Base-by-base conservation (phyloP, 1,140 invertebrate genomes). In the Drusus annulatus region DNA sequence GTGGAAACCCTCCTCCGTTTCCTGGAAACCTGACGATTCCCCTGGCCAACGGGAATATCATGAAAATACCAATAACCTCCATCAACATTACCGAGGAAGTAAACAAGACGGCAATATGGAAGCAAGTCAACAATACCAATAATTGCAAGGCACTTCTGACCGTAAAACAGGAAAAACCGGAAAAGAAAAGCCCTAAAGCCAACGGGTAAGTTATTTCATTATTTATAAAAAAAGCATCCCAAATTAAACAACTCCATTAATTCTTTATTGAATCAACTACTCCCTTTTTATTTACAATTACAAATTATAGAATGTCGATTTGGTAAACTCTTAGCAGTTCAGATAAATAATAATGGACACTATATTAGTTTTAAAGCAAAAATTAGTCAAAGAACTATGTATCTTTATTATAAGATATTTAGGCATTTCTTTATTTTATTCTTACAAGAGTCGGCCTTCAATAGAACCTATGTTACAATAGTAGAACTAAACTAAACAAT, bases 81-180 rank as follows among this genome's bases (percentile, higher is more conserved):
- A 96, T 98, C 82, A 98, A 98, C 89, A 97, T 98, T 85, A 95
- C 95, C 19, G 96, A 98, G 87, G 97, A 98, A 88, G 94, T 98
- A 19, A 96, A 97, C 85, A 96, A 97, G 86, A 96, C 95, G 28
- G 95, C 95, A 23, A 95, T 98, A 84, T 99, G 97, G 97, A 95
- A 97, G 85, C 96, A 97, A 87, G 96, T 98, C 16, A 97, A 97
- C 79, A 88, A 88, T 83, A 85, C 84, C 60, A 90, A 75, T 52
- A 85, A 71, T 36, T 82, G 74, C 85, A 78, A 84, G 76, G 3
- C n/a, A 16, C 36, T 68, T 50, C 52, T 45, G 51, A 13, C 71
- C 6, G n/a, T 74, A 8, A 80, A 86, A 74, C 17, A 65, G 19
- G 82, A 83, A 76, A 81, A 84, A 77, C 83, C 81, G 19, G 87